Conservation (phyloP, 2,797 vertebrate genomes). For the Centroberyx gerrardi region DNA sequence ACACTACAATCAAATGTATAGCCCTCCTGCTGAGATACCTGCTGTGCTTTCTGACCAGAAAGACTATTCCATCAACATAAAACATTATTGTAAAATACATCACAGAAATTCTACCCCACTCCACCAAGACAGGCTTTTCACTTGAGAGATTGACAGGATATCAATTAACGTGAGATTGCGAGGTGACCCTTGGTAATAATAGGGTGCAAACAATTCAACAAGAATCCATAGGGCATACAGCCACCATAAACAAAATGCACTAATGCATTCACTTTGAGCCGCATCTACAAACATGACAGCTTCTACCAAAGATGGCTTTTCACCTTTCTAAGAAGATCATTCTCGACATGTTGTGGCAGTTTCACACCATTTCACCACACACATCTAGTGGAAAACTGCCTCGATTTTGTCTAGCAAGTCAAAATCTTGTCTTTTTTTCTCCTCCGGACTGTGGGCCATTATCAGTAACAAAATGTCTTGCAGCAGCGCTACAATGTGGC, state of each 20-base stretch:
- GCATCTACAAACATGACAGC: conserved; percentile 65
- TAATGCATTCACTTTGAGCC: conserved; percentile 57
- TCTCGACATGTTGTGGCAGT: conserved; percentile 55
- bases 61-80: conserved; percentile 40
- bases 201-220: conserved; percentile 70
- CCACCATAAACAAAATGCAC: conserved; percentile 50
- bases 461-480: conserved; percentile 82
- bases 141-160: conserved; percentile 70
- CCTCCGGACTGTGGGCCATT: conserved; percentile 76
- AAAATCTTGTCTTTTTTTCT: conserved; percentile 66
- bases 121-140: conserved; percentile 57
- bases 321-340: conserved; percentile 70
- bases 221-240: conserved; percentile 58
- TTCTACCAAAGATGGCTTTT: conserved; percentile 63
- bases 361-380: conserved; percentile 58
- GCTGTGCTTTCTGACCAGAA: conserved; percentile 52
- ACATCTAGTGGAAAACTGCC: conserved; percentile 68
- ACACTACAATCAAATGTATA: conserved; percentile 54
- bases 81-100: conserved; percentile 49
- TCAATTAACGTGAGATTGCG: conserved; percentile 73
- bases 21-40: conserved; percentile 56
- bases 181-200: conserved; percentile 74
- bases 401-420: conserved; percentile 74
- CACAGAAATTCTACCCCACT: conserved; percentile 37
- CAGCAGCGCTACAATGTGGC: conserved; percentile 82